Evolutionary conservation across 2,113 vertebrate genomes (phyloP), one percentile per base, ranked within the genome.

Genomic region (Myanophis thanlyinensis): DNA sequence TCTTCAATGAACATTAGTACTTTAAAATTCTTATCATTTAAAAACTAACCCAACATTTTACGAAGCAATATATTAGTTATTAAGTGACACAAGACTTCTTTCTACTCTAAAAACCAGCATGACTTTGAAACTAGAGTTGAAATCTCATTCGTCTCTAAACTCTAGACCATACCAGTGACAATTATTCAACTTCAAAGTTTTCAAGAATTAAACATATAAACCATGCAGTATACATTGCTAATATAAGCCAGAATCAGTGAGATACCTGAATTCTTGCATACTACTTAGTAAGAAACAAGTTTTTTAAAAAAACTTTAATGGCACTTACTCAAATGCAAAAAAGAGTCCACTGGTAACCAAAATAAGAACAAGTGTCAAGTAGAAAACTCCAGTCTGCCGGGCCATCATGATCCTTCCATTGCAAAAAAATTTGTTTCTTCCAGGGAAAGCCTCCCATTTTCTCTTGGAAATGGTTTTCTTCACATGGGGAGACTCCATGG

Each of bases 341-440:
- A 99, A 99, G 96, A 99, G 99, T 96, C 99, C 99, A 96, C 99
- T 99, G 54, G 99, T 99, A 95, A 99, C 98, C 96, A 99, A 97
- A 94, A 99, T 99, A 94, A 99, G 98, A 94, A 99, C 96, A 93
- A 99, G 98, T 90, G 99, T 99, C 97, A 99, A 98, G 97, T 99
- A 99, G 98, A 99, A 99, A 94, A 99, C 99, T 95, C 99, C 99
- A 0, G 98, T 99, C 98, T 99, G 99, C 90, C 98, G 98, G 95
- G 99, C 99, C 99, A 99, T 99, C 99, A 99, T 99, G 96, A 99
- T 98, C 97, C 99, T 98, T 86, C 99, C 99, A 97, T 99, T 96
- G 97, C 99, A 99, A 97, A 98, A 99, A 96, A 99, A 99, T 84
- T 98, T 99, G 98, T 99, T 99, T 96, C 98, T 98, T 93, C 99